Evolutionary conservation across 1,140 invertebrate genomes (phyloP).

Genomic region (Diabrotica virgifera): DNA sequence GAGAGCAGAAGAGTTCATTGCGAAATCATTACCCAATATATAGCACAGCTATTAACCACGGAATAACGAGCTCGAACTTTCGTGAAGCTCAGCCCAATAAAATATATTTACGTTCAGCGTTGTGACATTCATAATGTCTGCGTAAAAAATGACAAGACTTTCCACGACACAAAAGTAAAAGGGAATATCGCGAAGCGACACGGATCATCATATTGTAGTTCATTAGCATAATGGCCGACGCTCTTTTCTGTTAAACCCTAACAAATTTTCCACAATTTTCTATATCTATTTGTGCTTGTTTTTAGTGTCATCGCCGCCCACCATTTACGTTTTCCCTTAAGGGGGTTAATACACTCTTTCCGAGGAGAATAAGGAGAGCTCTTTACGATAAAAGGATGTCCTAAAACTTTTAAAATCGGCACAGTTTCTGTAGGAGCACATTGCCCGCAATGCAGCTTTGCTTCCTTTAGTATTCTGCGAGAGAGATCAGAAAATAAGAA

Average conservation of each 20-base stretch:
- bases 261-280: background rate
- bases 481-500: too few relatives aligned
- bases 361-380: background rate
- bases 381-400: too few relatives aligned
- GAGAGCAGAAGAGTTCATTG: background rate
- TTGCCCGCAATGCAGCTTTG: too few relatives aligned
- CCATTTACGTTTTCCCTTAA: background rate
- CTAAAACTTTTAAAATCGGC: too few relatives aligned
- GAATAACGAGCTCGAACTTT: background rate
- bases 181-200: constrained; percentile 15
- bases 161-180: constrained; percentile 8
- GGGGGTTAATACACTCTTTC: background rate
- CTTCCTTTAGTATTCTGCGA: too few relatives aligned
- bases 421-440: too few relatives aligned
- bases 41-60: background rate
- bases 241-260: constrained; percentile 1
- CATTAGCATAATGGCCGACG: constrained; percentile 14
- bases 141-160: constrained; percentile 16
- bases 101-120: constrained; percentile 5
- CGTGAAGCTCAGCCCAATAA: constrained; percentile 7
- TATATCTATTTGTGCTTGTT: constrained; percentile 1
- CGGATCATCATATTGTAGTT: constrained; percentile 15
- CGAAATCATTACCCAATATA: constrained; percentile 5
- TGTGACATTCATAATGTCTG: constrained; percentile 11
- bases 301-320: background rate